Evolutionary conservation across 2,113 vertebrate genomes (phyloP), one percentile per base, ranked within the genome.

Genomic region (Beaufortia kweichowensis): DNA sequence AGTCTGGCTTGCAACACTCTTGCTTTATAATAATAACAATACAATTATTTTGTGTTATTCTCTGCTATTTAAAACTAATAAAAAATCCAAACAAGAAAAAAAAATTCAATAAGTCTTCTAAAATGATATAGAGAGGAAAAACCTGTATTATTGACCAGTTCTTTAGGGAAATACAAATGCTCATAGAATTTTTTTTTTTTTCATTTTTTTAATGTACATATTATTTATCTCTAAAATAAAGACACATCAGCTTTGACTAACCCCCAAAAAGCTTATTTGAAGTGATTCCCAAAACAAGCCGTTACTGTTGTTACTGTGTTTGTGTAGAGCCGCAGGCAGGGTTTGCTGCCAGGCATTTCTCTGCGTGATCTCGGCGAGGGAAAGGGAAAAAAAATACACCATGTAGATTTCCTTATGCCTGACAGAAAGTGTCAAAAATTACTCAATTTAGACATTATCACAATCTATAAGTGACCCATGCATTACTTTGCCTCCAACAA

Each of bases 351-450:
- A 68, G 70, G 48, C 50, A 75, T 60, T 60, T 55, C 41, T 53
- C 72, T 70, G 66, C 66, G n/a, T 76, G 72, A 67, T 63, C 53
- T 31, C 17, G 39, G 24, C 11, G 6, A 78, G 65, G 24, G 69
- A 53, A 66, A 46, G 48, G 66, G 35, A 60, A 74, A 41, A 55
- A 80, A 78, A 60, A 61, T n/a, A 75, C 66, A 69, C 68, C 64
- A 74, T 39, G 63, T 59, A 74, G 35, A 64, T 79, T 14, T 79
- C 74, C 59, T 75, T 60, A 55, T 60, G 61, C 26, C 83, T 48
- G 65, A 43, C 53, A 77, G 68, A 76, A 74, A 75, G 63, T 63
- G 31, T 74, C 26, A 0, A 59, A 75, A 68, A 80, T 69, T 3
- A 41, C 39, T 76, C 28, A 66, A 72, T 65, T 81, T 33, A 65